Evolutionary conservation across 2,888 invertebrate species (phyloP).

Genomic region (Biston stratarius): DNA sequence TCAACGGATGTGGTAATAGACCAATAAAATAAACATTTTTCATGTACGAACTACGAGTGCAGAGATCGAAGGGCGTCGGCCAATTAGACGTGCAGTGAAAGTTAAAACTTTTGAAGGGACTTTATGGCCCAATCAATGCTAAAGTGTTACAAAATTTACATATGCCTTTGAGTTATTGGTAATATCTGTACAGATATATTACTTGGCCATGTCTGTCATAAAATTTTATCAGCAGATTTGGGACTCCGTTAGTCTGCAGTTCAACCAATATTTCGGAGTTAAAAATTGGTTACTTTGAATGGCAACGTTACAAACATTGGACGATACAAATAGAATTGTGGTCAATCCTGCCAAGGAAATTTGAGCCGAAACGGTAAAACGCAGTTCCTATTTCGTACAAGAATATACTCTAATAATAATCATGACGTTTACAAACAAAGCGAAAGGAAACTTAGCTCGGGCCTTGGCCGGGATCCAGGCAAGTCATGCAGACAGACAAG

Average conservation of each 20-base stretch:
- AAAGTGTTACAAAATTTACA: slow-evolving; percentile 43
- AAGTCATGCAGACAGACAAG: slow-evolving; percentile 57
- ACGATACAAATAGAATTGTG: not conserved
- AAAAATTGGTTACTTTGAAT: slow-evolving; percentile 3
- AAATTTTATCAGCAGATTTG: not conserved
- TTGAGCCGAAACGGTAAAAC: slow-evolving; percentile 29
- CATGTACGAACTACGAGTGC: slow-evolving; percentile 40
- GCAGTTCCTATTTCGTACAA: slow-evolving; percentile 24
- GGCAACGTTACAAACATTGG: not conserved
- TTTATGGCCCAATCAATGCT: slow-evolving; percentile 39
- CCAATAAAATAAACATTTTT: slow-evolving; percentile 62
- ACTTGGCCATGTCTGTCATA: slow-evolving; percentile 8
- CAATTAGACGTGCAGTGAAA: slow-evolving; percentile 54
- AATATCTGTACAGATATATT: slow-evolving; percentile 16
- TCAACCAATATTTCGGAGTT: not conserved
- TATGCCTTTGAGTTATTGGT: slow-evolving; percentile 29
- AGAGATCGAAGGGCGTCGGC: slow-evolving; percentile 40
- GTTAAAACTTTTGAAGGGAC: slow-evolving; percentile 45
- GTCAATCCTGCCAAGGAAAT: slow-evolving; percentile 23
- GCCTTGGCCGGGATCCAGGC: slow-evolving; percentile 79
- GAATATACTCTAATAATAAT: slow-evolving; percentile 38
- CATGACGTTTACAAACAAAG: slow-evolving; percentile 58
- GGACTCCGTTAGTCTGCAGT: too few species aligned
- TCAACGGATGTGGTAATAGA: slow-evolving; percentile 54
- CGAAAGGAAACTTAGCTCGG: slow-evolving; percentile 67